Base-by-base conservation (phyloP, 2,797 vertebrate species). In the Rhinoraja longicauda region DNA sequence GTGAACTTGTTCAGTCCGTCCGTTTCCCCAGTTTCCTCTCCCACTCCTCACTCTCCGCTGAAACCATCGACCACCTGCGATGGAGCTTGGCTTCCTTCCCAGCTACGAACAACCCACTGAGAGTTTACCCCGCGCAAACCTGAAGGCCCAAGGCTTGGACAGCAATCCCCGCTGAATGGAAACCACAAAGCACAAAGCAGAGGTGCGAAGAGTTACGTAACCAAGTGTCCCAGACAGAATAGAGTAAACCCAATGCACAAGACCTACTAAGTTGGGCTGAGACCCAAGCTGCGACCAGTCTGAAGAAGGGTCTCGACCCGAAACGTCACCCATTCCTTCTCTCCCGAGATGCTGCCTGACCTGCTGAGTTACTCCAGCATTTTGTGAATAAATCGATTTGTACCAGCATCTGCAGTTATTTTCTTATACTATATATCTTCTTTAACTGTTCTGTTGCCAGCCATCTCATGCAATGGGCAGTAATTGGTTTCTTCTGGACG, bases 401-500 rank as follows among this genome's bases (percentile, higher is more conserved):
- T n/a, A n/a, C n/a, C n/a, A n/a, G n/a, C n/a, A n/a, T n/a, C n/a
- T n/a, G n/a, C n/a, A n/a, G n/a, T n/a, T n/a, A n/a, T n/a, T n/a
- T n/a, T n/a, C n/a, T n/a, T n/a, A n/a, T n/a, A n/a, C n/a, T n/a
- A 67, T 88, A 2, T 36, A 15, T 12, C 4, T 29, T n/a, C 45
- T 53, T 88, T 67, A 88, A 32, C n/a, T 2, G 6, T 64, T 36
- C 59, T 24, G 15, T 62, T 88, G 19, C 59, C 36, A 67, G 84
- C 15, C 59, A 67, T n/a, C 59, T 88, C 62, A 6, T 59, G 81
- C 53, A 90, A 92, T 57, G 70, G 53, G 24, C 36, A 45, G 39
- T 73, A 92, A 92, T 92, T 75, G 45, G 24, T 73, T 92, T 53
- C 90, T 92, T 53, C 90, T 92, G 70, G 70, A 92, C 53, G 70